Evolutionary conservation across 2,888 invertebrate genomes (phyloP), one percentile per base, ranked within the genome.

Genomic region (Drosophila atripex): DNA sequence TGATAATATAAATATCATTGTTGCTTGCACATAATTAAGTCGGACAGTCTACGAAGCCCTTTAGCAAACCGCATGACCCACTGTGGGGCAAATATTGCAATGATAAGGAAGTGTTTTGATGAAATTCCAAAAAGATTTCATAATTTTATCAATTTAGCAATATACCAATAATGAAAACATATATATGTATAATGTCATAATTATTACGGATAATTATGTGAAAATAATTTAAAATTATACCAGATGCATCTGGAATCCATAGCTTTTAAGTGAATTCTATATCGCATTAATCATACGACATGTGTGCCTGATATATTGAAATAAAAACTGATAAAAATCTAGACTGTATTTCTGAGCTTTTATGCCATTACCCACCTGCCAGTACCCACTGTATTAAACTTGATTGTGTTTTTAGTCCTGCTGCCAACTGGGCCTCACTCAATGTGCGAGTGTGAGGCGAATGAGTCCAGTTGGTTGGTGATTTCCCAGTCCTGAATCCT

Each of bases 1-100:
- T 71, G 72, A 86, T 86, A 83, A 82, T 88, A 88, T 88, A 86
- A 83, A 86, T 83, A 88, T 88, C 83, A 77, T 80, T 83, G 84
- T 77, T 83, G 84, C 86, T 86, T 86, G 88, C 88, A 88, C 86
- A 86, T 88, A 85, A 85, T 85, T 88, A 86, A 83, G 76, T 56
- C 54, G 55, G 65, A 53, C 73, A 56, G 56, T 41, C 80, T 70
- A 77, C 78, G 76, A 78, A 66, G 78, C 77, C 73, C 71, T 66
- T 56, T 71, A 71, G 82, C 58, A 71, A 41, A 82, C 61, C 77
- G 39, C 45, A 35, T 25, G 47, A 14, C 14, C 16, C 18, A 58
- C 56, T 46, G 49, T 72, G 65, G 41, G 16, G 54, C 58, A 30
- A 53, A 11, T 12, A 25, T 12, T 16, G 8, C 18, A 23, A 8